Base-by-base conservation (phyloP, 2,113 vertebrate species). In the Pseudopodoces humilis region DNA sequence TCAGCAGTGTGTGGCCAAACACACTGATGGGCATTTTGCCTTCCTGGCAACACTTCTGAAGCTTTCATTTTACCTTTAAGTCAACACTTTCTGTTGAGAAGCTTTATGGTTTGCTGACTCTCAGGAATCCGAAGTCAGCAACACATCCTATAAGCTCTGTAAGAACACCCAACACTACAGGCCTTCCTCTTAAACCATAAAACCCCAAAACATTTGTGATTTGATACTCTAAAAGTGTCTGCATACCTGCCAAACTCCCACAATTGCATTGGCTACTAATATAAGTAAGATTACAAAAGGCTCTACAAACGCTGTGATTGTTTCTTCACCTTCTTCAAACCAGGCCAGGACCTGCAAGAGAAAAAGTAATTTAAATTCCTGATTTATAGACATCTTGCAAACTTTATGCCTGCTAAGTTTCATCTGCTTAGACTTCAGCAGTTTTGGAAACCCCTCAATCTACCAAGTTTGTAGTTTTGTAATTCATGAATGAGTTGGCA, bases 251-350 rank as follows among this genome's bases (percentile, higher is more conserved):
- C 99, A 99, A 67, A 99, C 99, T 56, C 99, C 99, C 22, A 99
- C 99, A 92, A 99, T 99, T 90, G 99, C 99, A 81, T 99, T 99
- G 96, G 99, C 99, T 97, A 99, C 99, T 88, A 99, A 99, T 96
- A 99, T 99, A 86, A 99, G 99, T 94, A 99, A 98, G 96, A 99
- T 99, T 96, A 99, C 99, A 98, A 99, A 99, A 97, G 99, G 99
- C 91, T 99, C 99, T 98, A 99, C 99, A 94, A 99, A 99, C 39
- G 99, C 99, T 91, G 99, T 99, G 92, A 99, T 98, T 22, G 99
- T 99, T 98, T 99, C 99, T 97, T 99, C 99, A 79, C 99, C 99
- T 98, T 99, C 99, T 97, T 99, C 99, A 97, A 99, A 99, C 99
- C 99, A 99, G 96, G 99, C 99, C 98, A 99, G 98, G 92, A 99